These are phyloP conservation scores for Hemiscyllium ocellatum DNA, from an alignment of 2,113 vertebrate species.

Conservation along the genomic window DNA sequence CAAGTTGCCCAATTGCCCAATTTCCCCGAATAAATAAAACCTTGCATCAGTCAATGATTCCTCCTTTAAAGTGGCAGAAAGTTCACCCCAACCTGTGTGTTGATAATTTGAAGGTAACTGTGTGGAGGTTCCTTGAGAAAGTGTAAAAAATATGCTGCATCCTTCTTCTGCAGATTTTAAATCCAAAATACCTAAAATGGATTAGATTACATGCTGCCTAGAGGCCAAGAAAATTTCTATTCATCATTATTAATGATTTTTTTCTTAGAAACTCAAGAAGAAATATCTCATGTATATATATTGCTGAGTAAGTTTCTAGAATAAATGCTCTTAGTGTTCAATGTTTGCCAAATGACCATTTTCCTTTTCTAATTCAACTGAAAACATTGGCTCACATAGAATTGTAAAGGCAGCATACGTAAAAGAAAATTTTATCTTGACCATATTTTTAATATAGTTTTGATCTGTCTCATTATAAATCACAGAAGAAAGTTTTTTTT, in stretches of 20 bases:
- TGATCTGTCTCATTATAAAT: not conserved
- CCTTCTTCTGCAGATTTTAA: not conserved
- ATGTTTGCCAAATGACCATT: not conserved
- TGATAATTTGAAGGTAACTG: not conserved
- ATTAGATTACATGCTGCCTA: not conserved
- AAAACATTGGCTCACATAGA: no score
- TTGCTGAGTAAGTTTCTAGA: not conserved
- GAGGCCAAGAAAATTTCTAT: not conserved
- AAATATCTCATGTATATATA: not conserved
- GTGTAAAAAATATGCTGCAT: not conserved
- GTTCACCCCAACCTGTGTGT: not conserved
- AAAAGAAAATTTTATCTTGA: not conserved
- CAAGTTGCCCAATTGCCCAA: not conserved
- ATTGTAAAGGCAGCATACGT: not conserved
- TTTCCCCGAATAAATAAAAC: not conserved
- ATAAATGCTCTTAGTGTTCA: not conserved
- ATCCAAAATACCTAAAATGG: not conserved
- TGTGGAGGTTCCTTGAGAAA: not conserved
- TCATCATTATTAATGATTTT: not conserved
- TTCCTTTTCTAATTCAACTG: not conserved
- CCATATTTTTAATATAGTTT: not conserved
- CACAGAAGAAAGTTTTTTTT: not conserved
- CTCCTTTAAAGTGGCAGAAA: not conserved
- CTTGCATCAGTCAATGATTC: not conserved
- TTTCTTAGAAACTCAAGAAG: not conserved